Percentiles rank a stretch among this genome's conserved stretches.
These are phyloP conservation scores for Tyto alba DNA, from an alignment of 2,113 vertebrate genomes.

Conservation along the genomic window DNA sequence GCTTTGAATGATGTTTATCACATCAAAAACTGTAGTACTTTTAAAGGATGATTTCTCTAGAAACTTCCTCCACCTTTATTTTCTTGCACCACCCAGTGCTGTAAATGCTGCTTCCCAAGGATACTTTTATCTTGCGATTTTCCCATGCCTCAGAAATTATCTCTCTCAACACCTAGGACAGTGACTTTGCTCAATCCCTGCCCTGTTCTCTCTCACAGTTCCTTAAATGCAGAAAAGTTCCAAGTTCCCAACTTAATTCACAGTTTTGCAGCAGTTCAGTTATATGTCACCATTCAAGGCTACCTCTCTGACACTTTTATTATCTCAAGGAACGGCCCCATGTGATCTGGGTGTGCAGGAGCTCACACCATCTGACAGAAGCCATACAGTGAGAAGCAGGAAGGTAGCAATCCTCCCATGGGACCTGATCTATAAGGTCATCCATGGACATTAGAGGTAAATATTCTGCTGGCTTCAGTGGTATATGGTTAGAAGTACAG, in stretches of 20 bases:
- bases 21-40: conserved; percentile 37
- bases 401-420: background rate
- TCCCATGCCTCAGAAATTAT: background rate
- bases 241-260: background rate
- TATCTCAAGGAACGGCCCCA: background rate
- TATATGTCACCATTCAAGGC: background rate
- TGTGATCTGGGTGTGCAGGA: background rate
- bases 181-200: background rate
- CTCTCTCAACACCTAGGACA: background rate
- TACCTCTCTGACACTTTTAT: background rate
- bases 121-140: background rate
- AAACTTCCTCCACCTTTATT: conserved; percentile 43
- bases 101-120: background rate
- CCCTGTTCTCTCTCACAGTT: background rate
- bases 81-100: background rate
- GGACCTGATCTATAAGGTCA: background rate
- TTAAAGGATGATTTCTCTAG: conserved; percentile 58
- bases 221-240: background rate
- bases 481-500: background rate
- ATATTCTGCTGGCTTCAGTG: background rate
- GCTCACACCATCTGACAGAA: background rate
- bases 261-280: background rate
- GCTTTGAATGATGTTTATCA: conserved; percentile 67
- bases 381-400: background rate
- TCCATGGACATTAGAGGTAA: background rate